Conservation (phyloP, 2,113 vertebrate genomes). For the Craseonycteris thonglongyai region DNA sequence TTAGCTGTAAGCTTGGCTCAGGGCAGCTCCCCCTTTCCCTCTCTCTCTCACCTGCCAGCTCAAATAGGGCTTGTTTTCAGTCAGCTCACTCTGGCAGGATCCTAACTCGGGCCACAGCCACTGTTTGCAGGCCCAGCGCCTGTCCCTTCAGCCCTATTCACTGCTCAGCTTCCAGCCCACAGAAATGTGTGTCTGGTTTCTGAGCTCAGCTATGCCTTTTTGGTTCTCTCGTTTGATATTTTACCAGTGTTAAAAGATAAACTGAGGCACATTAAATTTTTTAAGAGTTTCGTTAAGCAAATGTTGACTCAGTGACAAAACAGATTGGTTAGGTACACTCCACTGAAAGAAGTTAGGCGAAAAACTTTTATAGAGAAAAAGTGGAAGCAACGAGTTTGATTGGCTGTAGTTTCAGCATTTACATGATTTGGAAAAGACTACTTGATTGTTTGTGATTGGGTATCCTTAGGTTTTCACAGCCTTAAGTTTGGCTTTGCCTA, state of each 20-base stretch:
- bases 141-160: background rate
- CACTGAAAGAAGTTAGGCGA: background rate
- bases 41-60: background rate
- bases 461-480: background rate
- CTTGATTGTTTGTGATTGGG: background rate
- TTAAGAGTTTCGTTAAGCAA: background rate
- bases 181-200: background rate
- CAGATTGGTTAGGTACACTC: background rate
- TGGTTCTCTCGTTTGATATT: background rate
- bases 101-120: background rate
- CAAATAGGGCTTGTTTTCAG: background rate
- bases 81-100: background rate
- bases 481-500: background rate
- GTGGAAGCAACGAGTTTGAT: background rate
- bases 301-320: background rate
- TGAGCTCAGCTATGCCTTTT: background rate
- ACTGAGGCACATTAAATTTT: background rate
- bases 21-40: background rate
- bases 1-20: background rate
- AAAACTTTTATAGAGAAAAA: background rate
- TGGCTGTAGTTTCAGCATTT: background rate
- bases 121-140: background rate
- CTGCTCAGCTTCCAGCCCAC: background rate
- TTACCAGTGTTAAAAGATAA: background rate
- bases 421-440: background rate